Evolutionary conservation across 2,888 invertebrate genomes (phyloP), one percentile per base, ranked within the genome.

Genomic region (Sphecodes monilicornis): DNA sequence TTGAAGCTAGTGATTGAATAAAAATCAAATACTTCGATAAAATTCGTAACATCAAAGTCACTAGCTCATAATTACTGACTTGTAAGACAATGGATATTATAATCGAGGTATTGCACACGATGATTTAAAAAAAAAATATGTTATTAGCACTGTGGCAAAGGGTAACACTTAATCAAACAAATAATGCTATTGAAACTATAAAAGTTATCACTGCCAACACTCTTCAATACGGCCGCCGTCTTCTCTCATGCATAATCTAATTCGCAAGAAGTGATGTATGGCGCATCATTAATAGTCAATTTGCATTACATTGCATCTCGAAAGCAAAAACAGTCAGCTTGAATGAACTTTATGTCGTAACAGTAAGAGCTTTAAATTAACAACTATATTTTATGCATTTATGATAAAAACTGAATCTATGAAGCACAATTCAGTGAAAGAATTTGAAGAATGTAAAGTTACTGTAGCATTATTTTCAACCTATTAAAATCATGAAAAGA

Each of bases 211-310:
- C 26, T 60, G 16, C 6, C 13, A 26, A 60, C 57, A 60, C 26
- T 60, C 57, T 60, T 26, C 57, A 29, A 60, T 60, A 26, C 57
- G 5, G 16, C 13, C 26, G 26, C 26, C 29, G 29, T 29, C 26
- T 60, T 16, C 26, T 29, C 22, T 54, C n/a, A 54, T 54, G 54
- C 54, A 54, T 54, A 54, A 54, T 54, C 54, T n/a, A 54, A 54
- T 54, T 54, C 54, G 54, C 11, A 54, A 43, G 43, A 50, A 54
- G n/a, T 13, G 22, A 26, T 26, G 26, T 43, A 70, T 36, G 39
- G 41, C 41, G 39, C 26, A 70, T 70, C 26, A n/a, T 69, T 41
- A 69, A 69, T 36, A 41, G 16, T n/a, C 41, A 39, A 69, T n/a
- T 69, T 69, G 46, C 54, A 54, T 54, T 54, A n/a, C 54, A 54